A percentile compares a stretch with the other conserved stretches of the same genome.
These are phyloP conservation scores for Jacana jacana DNA, from an alignment of 2,113 vertebrate species.

Conservation along the genomic window DNA sequence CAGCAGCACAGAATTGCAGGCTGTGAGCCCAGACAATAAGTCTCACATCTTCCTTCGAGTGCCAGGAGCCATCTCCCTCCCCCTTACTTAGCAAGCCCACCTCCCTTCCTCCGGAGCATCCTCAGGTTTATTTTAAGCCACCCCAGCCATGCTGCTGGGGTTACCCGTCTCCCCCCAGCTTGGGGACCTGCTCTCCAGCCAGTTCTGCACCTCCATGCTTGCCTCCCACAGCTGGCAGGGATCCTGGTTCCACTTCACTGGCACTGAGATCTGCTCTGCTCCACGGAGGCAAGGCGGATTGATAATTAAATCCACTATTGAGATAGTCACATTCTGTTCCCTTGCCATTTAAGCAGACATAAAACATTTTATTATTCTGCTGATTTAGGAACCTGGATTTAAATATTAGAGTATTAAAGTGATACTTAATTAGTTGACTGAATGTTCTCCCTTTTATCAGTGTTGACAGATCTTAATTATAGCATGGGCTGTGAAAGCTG, in stretches of 20 bases:
- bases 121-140: background rate
- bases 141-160: background rate
- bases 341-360: conserved; percentile 68
- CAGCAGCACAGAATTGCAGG: background rate
- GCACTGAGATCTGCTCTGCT: background rate
- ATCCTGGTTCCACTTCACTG: background rate
- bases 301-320: conserved; percentile 60
- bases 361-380: conserved; percentile 72
- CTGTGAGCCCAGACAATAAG: background rate
- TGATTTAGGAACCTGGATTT: conserved; percentile 74
- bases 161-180: background rate
- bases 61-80: background rate
- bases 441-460: conserved; percentile 75
- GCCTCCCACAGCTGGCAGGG: background rate
- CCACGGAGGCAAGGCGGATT: background rate
- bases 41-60: background rate
- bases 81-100: background rate
- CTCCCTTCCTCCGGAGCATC: background rate
- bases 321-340: conserved; percentile 64
- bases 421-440: conserved; percentile 76
- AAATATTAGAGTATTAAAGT: conserved; percentile 76
- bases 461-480: conserved; percentile 77
- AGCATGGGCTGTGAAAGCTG: conserved; percentile 62
- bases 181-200: fast-evolving
- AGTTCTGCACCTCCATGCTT: background rate